These are phyloP conservation scores for Brachypteracias leptosomus DNA, from an alignment of 2,113 vertebrate genomes.

Conservation along the genomic window DNA sequence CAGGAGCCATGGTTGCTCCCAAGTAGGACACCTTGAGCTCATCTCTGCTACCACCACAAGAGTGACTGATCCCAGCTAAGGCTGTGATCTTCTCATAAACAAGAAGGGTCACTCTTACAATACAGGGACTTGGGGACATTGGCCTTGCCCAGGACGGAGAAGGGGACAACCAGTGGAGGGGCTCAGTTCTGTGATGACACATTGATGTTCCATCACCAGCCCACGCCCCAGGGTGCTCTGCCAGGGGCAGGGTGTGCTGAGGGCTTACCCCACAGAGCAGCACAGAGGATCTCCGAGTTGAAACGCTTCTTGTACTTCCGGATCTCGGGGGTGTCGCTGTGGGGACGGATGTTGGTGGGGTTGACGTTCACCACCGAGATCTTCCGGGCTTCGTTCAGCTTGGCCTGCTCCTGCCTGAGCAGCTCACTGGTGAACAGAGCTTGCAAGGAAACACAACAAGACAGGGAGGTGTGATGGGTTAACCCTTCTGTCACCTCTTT, in stretches of 20 bases:
- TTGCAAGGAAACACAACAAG: slow-evolving; percentile 65
- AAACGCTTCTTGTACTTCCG: slow-evolving; percentile 99
- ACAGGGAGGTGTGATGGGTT: neutral
- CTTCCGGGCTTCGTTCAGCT: slow-evolving; percentile 96
- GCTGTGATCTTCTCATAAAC: neutral
- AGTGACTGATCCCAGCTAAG: rapidly evolving
- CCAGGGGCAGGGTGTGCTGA: rapidly evolving
- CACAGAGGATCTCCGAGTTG: slow-evolving; percentile 98
- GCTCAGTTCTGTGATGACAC: rapidly evolving
- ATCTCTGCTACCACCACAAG: rapidly evolving
- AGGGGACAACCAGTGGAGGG: neutral
- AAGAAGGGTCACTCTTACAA: neutral
- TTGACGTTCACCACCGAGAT: slow-evolving; percentile 99
- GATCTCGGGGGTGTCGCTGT: slow-evolving; percentile 98
- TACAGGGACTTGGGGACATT: rapidly evolving
- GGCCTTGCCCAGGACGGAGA: neutral
- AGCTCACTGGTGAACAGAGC: slow-evolving; percentile 91
- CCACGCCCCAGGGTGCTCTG: neutral
- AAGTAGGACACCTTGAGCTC: neutral
- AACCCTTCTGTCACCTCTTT: neutral
- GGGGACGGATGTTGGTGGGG: slow-evolving; percentile 97
- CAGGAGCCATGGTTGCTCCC: neutral
- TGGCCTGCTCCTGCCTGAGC: slow-evolving; percentile 94
- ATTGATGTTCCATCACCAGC: neutral
- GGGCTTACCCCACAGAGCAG: slow-evolving; percentile 93